These are phyloP conservation scores for Catamblyrhynchus diadema DNA, from an alignment of 2,797 vertebrate species.

Conservation along the genomic window DNA sequence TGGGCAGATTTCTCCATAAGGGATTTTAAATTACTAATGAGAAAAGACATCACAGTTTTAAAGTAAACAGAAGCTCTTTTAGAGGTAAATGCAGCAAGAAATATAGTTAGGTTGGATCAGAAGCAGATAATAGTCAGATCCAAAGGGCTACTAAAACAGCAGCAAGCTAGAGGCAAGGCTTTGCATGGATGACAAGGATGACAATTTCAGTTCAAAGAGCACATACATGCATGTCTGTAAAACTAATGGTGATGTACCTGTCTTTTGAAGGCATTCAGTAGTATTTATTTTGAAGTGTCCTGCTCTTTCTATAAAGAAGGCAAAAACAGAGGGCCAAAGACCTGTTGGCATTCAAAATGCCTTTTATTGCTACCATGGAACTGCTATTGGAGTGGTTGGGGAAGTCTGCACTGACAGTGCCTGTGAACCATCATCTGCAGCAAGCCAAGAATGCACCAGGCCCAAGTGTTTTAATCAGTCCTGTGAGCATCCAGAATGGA, in stretches of 20 bases:
- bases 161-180: neutral
- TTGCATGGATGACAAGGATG: neutral
- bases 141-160: neutral
- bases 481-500: neutral
- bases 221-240: neutral
- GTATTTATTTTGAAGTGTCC: neutral
- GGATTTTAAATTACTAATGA: neutral
- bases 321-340: neutral
- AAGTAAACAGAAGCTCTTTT: neutral
- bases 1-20: neutral
- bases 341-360: neutral
- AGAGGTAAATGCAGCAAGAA: neutral
- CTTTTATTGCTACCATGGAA: neutral
- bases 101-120: neutral
- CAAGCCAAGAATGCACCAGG: neutral
- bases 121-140: neutral
- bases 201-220: neutral
- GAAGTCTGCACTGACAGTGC: neutral
- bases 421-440: neutral
- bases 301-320: neutral
- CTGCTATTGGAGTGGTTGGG: neutral
- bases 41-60: neutral
- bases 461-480: neutral
- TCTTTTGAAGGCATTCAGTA: neutral
- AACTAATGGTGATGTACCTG: neutral